A percentile compares a stretch with the other conserved stretches of the same genome.
Evolutionary conservation across 2,113 vertebrate genomes (phyloP).

Genomic region (Ia io): DNA sequence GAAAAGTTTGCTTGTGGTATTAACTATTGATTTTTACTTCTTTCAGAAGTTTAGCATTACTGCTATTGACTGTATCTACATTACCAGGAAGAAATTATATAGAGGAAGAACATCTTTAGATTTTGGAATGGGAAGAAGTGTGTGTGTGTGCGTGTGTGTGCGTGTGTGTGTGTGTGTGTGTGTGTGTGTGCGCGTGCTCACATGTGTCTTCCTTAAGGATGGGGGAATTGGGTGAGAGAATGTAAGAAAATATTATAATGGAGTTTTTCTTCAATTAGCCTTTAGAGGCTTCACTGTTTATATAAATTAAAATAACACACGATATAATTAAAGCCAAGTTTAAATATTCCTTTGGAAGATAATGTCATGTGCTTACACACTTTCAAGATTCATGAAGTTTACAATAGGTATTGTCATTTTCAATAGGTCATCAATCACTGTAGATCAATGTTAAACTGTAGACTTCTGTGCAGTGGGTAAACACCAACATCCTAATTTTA

Average conservation of each 20-base stretch:
- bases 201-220: background rate
- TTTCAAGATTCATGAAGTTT: background rate
- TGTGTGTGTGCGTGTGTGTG: background rate
- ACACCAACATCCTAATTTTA: background rate
- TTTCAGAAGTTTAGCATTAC: background rate
- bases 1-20: background rate
- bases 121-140: background rate
- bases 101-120: background rate
- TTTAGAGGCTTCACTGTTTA: background rate
- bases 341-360: conserved; percentile 2
- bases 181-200: background rate
- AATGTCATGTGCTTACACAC: background rate
- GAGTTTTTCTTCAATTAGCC: background rate
- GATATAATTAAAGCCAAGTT: conserved; percentile 25
- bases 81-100: conserved; percentile 9
- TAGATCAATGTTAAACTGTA: background rate
- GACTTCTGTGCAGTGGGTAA: background rate
- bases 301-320: conserved; percentile 19
- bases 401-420: background rate
- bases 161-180: background rate
- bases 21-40: conserved; percentile 14
- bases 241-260: background rate
- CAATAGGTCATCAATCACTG: background rate
- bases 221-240: background rate
- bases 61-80: background rate